These are phyloP conservation scores for Oreohelix idahoensis DNA, from an alignment of 1,140 invertebrate genomes.

Conservation along the genomic window DNA sequence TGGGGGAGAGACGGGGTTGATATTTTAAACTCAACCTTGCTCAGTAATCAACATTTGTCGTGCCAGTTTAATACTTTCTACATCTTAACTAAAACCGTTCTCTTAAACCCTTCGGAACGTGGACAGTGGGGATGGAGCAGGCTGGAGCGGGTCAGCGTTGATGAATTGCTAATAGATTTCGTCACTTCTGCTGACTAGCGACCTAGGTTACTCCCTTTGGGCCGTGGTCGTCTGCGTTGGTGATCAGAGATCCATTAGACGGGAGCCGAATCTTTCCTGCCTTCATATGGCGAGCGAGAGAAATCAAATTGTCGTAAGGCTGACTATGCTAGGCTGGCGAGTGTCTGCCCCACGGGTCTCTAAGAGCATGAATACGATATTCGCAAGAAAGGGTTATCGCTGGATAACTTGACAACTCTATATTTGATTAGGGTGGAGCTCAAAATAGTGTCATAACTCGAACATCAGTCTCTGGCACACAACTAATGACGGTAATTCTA, in stretches of 20 bases:
- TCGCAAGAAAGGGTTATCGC: neutral
- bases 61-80: no score
- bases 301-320: slow-evolving; percentile 17
- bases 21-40: no score
- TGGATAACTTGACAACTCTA: neutral
- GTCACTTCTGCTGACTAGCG: slow-evolving; percentile 29
- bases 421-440: no score
- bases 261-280: slow-evolving; percentile 10
- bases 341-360: neutral
- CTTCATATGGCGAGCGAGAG: neutral
- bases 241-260: slow-evolving; percentile 38
- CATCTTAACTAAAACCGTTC: no score
- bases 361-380: neutral
- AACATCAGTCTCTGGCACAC: no score
- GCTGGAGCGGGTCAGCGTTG: slow-evolving; percentile 13
- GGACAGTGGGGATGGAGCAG: neutral
- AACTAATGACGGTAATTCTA: no score
- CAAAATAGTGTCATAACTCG: no score
- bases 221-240: slow-evolving; percentile 28
- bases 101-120: no score
- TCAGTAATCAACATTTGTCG: no score
- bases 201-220: slow-evolving; percentile 23
- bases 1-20: no score
- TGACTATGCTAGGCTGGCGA: neutral
- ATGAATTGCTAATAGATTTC: slow-evolving; percentile 41